Evolutionary conservation across 2,888 invertebrate genomes (phyloP), one percentile per base, ranked within the genome.

Genomic region (Drosophila silvestris): DNA sequence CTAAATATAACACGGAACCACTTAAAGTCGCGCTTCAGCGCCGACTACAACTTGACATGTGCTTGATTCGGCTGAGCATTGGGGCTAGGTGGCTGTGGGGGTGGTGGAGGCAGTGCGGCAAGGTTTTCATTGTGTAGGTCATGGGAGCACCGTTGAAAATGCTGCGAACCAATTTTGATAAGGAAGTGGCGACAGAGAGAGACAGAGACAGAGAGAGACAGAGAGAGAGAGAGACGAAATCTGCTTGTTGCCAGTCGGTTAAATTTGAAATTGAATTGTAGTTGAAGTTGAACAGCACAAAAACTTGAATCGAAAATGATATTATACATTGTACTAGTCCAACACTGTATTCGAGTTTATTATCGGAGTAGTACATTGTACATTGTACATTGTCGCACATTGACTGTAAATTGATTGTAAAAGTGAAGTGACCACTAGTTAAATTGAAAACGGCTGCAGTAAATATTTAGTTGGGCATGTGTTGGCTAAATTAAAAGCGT

Each of bases 11-110:
- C 32, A 44, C 32, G 53, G 54, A 62, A 79, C 62, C 83, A 85
- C 88, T 79, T 80, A 57, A 83, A 90, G 90, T 81, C 83, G 73
- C 85, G 90, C 89, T 90, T 72, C 77, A 70, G 72, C 74, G 88
- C 71, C 79, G 66, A 57, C 68, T 60, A 44, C 57, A 72, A 63
- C 61, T 51, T 50, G 58, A 32, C 58, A 58, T 58, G 41, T 58
- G 53, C 32, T 53, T 41, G 30, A 41, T 41, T 58, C 10, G 22
- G 41, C 1, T n/a, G 14, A 5, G 19, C 30, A 52, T 52, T 52
- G 28, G 14, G 52, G 52, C 28, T 28, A 28, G 10, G 3, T 16
- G 28, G 19, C 28, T 22, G 33, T 12, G 47, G 32, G 26, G 32
- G 10, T 30, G 1, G 2, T 1, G 26, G 16, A 5, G 6, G 33